Percentiles rank a stretch among this genome's conserved stretches.
Evolutionary conservation across 2,888 invertebrate genomes (phyloP).

Genomic region (Camponotus fellah): DNA sequence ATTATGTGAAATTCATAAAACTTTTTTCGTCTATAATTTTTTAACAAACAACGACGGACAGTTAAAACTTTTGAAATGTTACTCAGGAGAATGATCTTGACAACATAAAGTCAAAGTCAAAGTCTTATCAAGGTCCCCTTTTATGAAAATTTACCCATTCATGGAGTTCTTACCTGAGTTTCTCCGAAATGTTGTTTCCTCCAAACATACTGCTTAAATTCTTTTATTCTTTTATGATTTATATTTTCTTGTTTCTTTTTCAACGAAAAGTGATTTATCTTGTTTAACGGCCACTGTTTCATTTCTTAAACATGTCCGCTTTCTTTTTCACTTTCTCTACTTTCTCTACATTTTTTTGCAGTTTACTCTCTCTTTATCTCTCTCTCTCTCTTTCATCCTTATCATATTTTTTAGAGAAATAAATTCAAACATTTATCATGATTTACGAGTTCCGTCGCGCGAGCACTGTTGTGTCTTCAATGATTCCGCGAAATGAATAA

Average conservation of each 20-base stretch:
- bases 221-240: slow-evolving; percentile 55
- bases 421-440: slow-evolving; percentile 65
- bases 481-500: background rate
- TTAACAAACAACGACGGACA: no score
- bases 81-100: no score
- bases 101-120: no score
- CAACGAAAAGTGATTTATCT: slow-evolving; percentile 58
- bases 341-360: background rate
- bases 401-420: background rate
- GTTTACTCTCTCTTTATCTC: no score
- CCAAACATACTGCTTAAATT: slow-evolving; percentile 70
- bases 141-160: slow-evolving; percentile 14
- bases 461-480: slow-evolving; percentile 8
- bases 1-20: no score
- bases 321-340: slow-evolving; percentile 12
- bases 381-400: no score
- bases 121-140: no score
- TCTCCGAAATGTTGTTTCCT: slow-evolving; percentile 64
- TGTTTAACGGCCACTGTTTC: slow-evolving; percentile 12
- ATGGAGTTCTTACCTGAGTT: slow-evolving; percentile 66
- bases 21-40: no score
- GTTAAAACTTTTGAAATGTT: no score
- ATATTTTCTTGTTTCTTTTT: slow-evolving; percentile 41
- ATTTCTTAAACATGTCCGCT: slow-evolving; percentile 30
- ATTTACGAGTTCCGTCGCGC: slow-evolving; percentile 66